phyloP scores from a whole-genome alignment of 2,888 invertebrate genomes.

The Tetrapedia diversipes region DNA sequence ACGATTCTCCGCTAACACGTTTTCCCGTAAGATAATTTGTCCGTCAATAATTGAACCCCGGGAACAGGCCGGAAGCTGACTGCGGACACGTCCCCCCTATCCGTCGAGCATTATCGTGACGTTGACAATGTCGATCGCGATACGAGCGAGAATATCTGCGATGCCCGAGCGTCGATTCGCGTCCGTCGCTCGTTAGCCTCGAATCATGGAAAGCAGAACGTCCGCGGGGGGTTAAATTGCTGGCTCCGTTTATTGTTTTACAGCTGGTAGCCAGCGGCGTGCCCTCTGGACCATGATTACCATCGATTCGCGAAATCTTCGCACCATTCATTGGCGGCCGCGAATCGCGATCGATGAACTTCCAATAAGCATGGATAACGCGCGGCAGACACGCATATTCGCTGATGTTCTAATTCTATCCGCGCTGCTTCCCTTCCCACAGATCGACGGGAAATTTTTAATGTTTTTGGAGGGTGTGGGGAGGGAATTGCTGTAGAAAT shows the following conservation, averaged over 20 bases:
- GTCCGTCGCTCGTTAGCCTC: conserved; percentile 53
- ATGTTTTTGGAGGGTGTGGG: too few species aligned
- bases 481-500: too few species aligned
- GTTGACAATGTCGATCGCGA: conserved; percentile 57
- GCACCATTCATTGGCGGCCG: neutral
- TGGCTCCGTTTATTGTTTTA: conserved; percentile 56
- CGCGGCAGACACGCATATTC: neutral
- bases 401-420: neutral
- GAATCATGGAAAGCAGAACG: conserved; percentile 55
- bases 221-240: conserved; percentile 42
- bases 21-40: conserved; percentile 40
- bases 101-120: conserved; percentile 49
- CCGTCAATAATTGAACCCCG: conserved; percentile 36
- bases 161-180: conserved; percentile 46
- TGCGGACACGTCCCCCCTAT: conserved; percentile 24
- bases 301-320: conserved; percentile 29
- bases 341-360: conserved; percentile 12
- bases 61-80: conserved; percentile 23
- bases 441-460: too few species aligned
- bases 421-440: neutral
- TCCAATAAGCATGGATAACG: conserved; percentile 19
- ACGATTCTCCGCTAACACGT: too few species aligned
- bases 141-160: conserved; percentile 54
- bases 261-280: conserved; percentile 7
- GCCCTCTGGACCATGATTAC: conserved; percentile 1